Evolutionary conservation across 1,140 invertebrate genomes (phyloP).

Genomic region (Phymorhynchus buccinoides): DNA sequence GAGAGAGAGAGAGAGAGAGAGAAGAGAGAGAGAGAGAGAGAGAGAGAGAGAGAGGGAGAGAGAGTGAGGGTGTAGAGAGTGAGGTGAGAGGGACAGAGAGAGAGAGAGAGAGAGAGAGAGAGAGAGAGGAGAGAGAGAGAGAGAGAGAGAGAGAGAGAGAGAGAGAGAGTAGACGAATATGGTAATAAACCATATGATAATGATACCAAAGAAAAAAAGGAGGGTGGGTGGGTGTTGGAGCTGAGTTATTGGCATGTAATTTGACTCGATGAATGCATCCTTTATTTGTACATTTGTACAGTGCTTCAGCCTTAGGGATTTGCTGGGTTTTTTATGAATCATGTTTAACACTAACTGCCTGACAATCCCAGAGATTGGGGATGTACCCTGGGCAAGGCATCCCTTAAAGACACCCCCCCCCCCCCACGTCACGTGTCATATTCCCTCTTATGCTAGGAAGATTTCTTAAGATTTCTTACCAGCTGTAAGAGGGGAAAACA

Average conservation of each 20-base stretch:
- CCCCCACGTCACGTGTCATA: no score
- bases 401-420: no score
- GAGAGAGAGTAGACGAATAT: no score
- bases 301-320: not conserved
- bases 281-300: not conserved
- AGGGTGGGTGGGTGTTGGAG: not conserved
- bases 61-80: not conserved
- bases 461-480: no score
- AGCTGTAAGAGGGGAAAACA: no score
- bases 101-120: not conserved
- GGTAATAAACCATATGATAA: no score
- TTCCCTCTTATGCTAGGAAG: no score
- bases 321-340: not conserved
- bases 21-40: not conserved
- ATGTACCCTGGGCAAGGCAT: no score
- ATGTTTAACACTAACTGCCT: no score
- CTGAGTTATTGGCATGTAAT: not conserved
- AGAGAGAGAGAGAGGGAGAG: not conserved
- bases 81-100: not conserved
- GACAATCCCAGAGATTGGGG: no score
- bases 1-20: not conserved
- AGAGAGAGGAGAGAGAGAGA: no score
- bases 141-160: not conserved
- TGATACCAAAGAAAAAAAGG: no score
- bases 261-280: not conserved